Percentiles rank a stretch among this genome's conserved stretches.
These are phyloP conservation scores for Eupsittula cactorum DNA, from an alignment of 2,113 vertebrate genomes.

Conservation along the genomic window DNA sequence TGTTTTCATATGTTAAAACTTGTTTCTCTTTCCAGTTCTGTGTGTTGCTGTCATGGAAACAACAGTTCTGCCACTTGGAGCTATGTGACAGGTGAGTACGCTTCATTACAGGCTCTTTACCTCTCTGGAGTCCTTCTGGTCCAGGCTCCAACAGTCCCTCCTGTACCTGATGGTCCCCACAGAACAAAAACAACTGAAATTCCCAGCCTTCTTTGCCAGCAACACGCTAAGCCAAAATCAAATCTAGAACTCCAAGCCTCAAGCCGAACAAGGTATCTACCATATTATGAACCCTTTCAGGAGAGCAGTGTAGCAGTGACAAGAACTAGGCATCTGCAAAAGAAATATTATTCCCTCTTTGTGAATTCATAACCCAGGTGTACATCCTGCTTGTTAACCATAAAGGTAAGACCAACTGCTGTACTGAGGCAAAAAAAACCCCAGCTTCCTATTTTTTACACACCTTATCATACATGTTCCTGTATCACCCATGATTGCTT, in stretches of 20 bases:
- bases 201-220: background rate
- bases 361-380: background rate
- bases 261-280: background rate
- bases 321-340: background rate
- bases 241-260: background rate
- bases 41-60: background rate
- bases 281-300: background rate
- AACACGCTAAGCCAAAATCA: background rate
- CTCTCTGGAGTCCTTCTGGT: background rate
- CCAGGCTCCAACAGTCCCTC: background rate
- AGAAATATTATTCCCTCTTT: background rate
- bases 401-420: background rate
- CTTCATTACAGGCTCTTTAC: background rate
- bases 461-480: background rate
- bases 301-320: background rate
- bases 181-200: background rate
- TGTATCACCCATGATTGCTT: background rate
- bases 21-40: background rate
- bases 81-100: background rate
- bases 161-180: background rate
- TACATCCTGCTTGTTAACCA: background rate
- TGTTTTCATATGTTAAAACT: background rate
- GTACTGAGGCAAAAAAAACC: fast-evolving
- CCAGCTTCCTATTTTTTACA: background rate
- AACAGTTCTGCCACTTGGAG: background rate